These are phyloP conservation scores for Sitobion miscanthi DNA, from an alignment of 1,140 invertebrate genomes.

Conservation along the genomic window DNA sequence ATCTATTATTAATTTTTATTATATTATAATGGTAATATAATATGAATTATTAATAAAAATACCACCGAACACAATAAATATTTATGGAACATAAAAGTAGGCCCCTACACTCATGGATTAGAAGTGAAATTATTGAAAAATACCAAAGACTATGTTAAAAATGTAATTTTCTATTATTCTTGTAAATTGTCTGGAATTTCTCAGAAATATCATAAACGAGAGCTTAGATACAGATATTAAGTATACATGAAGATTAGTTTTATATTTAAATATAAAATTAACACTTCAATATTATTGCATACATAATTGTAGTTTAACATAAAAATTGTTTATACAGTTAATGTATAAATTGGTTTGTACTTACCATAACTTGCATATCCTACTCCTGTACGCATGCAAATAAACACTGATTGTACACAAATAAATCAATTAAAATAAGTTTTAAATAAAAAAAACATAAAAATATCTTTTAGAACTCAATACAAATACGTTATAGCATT, in stretches of 20 bases:
- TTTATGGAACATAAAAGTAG: too few species aligned
- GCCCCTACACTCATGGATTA: too few species aligned
- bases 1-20: too few species aligned
- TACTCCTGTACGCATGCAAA: conserved; percentile 53
- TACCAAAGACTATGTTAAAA: too few species aligned
- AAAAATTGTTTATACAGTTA: background rate
- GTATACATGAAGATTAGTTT: background rate
- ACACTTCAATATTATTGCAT: background rate
- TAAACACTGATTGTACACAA: conserved; percentile 54
- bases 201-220: too few species aligned
- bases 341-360: conserved; percentile 20
- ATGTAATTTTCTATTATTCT: too few species aligned
- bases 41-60: too few species aligned
- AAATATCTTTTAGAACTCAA: background rate
- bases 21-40: too few species aligned
- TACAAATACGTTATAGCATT: background rate
- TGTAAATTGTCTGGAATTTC: too few species aligned
- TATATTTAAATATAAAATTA: background rate
- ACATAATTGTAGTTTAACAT: background rate
- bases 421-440: conserved; percentile 47
- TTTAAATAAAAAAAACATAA: background rate
- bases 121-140: too few species aligned
- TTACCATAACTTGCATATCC: conserved; percentile 54
- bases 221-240: too few species aligned
- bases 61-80: too few species aligned